Base-by-base conservation (phyloP, 92 coral and sea anemone species). In the Zoanthus gigantus region DNA sequence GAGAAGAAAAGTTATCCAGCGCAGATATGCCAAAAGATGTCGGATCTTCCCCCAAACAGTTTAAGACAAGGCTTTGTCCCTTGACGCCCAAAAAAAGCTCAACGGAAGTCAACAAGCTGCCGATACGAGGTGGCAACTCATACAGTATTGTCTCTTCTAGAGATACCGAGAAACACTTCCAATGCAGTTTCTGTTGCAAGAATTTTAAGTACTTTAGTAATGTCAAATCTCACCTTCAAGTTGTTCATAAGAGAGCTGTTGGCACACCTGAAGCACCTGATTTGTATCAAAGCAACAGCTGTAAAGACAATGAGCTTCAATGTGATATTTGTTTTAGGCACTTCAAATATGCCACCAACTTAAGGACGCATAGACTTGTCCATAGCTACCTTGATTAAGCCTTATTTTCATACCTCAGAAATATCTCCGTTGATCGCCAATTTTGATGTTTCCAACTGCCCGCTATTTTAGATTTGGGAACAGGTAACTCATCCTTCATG, bases 161-260 rank as follows among this genome's bases (percentile, higher is more conserved):
- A 10, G 71, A 45, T 58, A 86, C 85, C 13, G 90, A 82, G 71
- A 90, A 78, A 46, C 89, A 90, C 8, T 90, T 72, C 79, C 87
- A 71, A 72, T 95, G 98, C 79, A 87, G 86, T 50, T 77, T 78
- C 46, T 95, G 98, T 89, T 48, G 76, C 65, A 92, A 95, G 87
- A 91, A 88, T 48, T 95, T 95, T 72, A 95, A 93, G 86, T 91
- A 95, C 84, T 94, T 91, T 15, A 89, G 96, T 69, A 95, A 95
- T 60, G 58, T 95, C 15, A 95, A 95, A 74, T 95, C 98, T 18
- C 98, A 95, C 79, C 66, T 87, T 30, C 84, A 90, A 71, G 87
- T 95, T 5, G 94, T 95, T 29, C 98, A 95, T 84, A 93, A 90
- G 91, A 93, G 58, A 69, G 72, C 61, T 14, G 88, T 89, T 0